Conservation (phyloP, 2,888 invertebrate species). For the Lissonota sp. region DNA sequence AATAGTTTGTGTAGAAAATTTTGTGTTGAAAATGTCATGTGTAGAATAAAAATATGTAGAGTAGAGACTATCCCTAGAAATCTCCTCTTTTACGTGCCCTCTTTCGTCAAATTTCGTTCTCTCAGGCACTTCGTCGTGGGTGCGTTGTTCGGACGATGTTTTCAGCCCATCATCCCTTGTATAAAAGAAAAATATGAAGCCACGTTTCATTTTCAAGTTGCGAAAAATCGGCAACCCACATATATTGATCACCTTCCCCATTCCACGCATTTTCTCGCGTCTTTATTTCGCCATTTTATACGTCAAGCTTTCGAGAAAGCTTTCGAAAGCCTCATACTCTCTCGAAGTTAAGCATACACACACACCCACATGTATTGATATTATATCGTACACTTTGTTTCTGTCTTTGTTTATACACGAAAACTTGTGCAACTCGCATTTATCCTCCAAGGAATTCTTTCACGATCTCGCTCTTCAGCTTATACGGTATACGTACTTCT, state of each 20-base stretch:
- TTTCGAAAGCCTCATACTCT: conserved; percentile 50
- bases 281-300: conserved; percentile 65
- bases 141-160: conserved; percentile 55
- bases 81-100: conserved; percentile 7
- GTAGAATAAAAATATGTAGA: too few species aligned
- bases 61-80: too few species aligned
- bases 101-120: conserved; percentile 22
- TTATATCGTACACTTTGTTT: conserved; percentile 24
- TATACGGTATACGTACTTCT: not conserved
- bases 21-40: too few species aligned
- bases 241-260: conserved; percentile 68
- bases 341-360: conserved; percentile 9
- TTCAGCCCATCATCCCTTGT: conserved; percentile 20
- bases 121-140: conserved; percentile 50
- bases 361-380: not conserved
- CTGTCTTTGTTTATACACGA: conserved; percentile 24
- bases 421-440: conserved; percentile 21
- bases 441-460: conserved; percentile 22
- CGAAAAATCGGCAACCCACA: conserved; percentile 34
- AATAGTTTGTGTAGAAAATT: too few species aligned
- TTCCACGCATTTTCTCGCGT: conserved; percentile 33
- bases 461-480: conserved; percentile 7
- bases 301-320: conserved; percentile 61
- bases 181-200: not conserved
- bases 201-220: conserved; percentile 8